These are phyloP conservation scores for Anaspis maculata DNA, from an alignment of 2,888 invertebrate genomes.

Conservation along the genomic window DNA sequence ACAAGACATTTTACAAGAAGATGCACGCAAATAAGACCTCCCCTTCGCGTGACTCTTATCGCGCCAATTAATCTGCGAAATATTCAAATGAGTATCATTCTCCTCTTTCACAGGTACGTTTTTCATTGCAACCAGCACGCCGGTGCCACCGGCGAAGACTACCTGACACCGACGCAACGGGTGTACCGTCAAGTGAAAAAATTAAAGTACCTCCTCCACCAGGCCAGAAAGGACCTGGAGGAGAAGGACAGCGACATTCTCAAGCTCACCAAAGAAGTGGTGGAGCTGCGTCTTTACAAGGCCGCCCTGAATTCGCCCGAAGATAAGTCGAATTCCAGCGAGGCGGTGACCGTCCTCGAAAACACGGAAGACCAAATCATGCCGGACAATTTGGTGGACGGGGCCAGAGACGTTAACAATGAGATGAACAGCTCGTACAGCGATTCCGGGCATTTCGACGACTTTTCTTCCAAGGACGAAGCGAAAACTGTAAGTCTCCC, in stretches of 20 bases:
- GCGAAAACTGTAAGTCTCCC: too few species aligned
- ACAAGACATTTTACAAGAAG: too few species aligned
- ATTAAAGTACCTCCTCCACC: slow-evolving; percentile 61
- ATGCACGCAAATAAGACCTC: too few species aligned
- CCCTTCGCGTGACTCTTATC: background rate
- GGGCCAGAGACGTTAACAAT: slow-evolving; percentile 16
- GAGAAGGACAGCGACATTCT: slow-evolving; percentile 77
- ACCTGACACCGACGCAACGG: slow-evolving; percentile 81
- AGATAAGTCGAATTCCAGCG: slow-evolving; percentile 64
- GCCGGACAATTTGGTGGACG: slow-evolving; percentile 23
- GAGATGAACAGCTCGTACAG: slow-evolving; percentile 73
- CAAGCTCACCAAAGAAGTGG: slow-evolving; percentile 55
- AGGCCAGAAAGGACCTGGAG: slow-evolving; percentile 68
- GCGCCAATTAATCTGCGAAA: too few species aligned
- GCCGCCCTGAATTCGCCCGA: slow-evolving; percentile 72
- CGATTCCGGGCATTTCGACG: slow-evolving; percentile 82
- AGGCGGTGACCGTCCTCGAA: slow-evolving; percentile 60
- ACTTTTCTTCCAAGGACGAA: too few species aligned
- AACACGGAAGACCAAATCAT: slow-evolving; percentile 50
- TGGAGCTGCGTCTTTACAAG: slow-evolving; percentile 71
- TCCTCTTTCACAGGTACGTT: slow-evolving; percentile 56
- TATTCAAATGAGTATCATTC: background rate
- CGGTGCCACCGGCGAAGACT: slow-evolving; percentile 70
- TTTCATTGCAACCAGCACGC: slow-evolving; percentile 78
- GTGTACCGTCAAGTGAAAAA: slow-evolving; percentile 73